phyloP scores from a whole-genome alignment of 1,140 invertebrate genomes.

The Saxidomus purpurata region DNA sequence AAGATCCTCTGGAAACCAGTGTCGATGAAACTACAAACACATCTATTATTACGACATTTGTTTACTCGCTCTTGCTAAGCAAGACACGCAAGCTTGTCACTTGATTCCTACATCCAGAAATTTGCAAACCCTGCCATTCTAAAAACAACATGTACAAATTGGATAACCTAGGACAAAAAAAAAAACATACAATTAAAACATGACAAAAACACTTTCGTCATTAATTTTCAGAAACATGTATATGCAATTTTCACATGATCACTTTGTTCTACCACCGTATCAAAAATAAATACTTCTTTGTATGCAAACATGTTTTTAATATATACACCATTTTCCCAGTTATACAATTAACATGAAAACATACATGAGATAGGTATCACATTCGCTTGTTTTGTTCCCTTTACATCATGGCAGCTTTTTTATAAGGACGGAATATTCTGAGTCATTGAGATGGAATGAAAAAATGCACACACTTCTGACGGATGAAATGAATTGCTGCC shows the following conservation, averaged over 20 bases:
- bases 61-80: not conserved
- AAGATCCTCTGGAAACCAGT: not conserved
- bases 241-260: conserved; percentile 4
- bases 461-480: not conserved
- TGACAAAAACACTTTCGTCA: not conserved
- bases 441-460: conserved; percentile 35
- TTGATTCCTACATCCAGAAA: not conserved
- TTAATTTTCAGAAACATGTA: not conserved
- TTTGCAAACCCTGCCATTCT: conserved; percentile 7
- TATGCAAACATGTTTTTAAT: not conserved
- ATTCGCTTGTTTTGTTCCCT: conserved; percentile 45
- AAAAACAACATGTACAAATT: conserved; percentile 9
- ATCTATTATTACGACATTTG: not conserved
- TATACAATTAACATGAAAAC: not conserved
- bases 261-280: not conserved
- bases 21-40: not conserved
- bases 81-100: not conserved
- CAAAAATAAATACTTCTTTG: conserved; percentile 37
- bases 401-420: conserved; percentile 24
- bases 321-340: conserved; percentile 33
- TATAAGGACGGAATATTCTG: conserved; percentile 15
- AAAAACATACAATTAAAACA: not conserved
- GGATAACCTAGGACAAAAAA: conserved; percentile 11
- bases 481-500: conserved; percentile 41
- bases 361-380: conserved; percentile 18